Evolutionary conservation across 2,113 vertebrate genomes (phyloP), one percentile per base, ranked within the genome.

Genomic region (Actenoides hombroni): DNA sequence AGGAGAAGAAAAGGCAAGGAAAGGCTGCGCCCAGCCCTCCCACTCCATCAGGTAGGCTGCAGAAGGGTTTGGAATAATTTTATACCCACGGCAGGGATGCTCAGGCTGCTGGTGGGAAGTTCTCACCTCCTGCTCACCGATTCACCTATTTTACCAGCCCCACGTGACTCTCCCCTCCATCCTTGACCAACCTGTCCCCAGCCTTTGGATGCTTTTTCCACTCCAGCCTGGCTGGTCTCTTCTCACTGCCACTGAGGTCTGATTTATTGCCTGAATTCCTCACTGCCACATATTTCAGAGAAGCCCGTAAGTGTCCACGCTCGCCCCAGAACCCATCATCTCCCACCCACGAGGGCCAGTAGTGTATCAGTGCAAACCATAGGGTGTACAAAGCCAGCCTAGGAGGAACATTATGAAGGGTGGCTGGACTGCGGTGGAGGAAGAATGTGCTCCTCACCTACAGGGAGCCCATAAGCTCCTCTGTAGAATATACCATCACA

Each of bases 351-450:
- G 1, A 61, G n/a, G 64, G n/a, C 29, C 40, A 67, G 44, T 26
- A 83, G 70, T 25, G 83, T 69, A 44, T 56, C 67, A 46, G 60
- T 17, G 37, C 29, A 86, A 91, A 88, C 88, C 69, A 83, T 46
- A 42, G 19, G 2, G 8, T 8, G 4, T 49, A 71, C 0, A 0
- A 86, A 77, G 37, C 64, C n/a, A 80, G 15, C 51, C 42, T 53
- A 74, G 26, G 85, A 90, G 56, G 46, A 48, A 53, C 51, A 64
- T 31, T 5, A 3, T 48, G 75, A 93, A 88, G 1, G 0, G 9
- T 68, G 31, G 48, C 39, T 88, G 74, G 42, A 68, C 39, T 63
- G 44, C 0, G 7, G 64, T 44, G 48, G 51, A 82, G 8, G 48
- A 21, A 49, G 21, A 49, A 49, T 49, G 48, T 49, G 28, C 20